Conservation (phyloP, 2,797 vertebrate species). For the Discoglossus pictus region DNA sequence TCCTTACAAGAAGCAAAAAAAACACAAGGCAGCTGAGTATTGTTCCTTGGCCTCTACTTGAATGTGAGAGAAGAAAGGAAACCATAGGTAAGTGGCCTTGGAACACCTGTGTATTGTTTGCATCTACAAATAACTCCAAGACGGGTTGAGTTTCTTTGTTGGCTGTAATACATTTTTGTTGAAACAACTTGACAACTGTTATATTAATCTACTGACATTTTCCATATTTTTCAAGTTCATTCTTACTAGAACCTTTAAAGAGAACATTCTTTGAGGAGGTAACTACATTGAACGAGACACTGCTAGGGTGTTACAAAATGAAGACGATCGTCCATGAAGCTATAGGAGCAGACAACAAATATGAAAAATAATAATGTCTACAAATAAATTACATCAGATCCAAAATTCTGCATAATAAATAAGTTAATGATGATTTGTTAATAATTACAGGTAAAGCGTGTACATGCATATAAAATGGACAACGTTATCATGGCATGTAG, state of each 20-base stretch:
- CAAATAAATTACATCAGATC: neutral
- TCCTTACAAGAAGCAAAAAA: slow-evolving; percentile 1
- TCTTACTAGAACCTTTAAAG: too few relatives aligned
- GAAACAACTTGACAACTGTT: neutral
- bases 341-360: too few relatives aligned
- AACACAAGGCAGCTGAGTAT: slow-evolving; percentile 11
- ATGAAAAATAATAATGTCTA: neutral
- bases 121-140: neutral
- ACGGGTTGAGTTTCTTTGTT: neutral
- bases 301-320: too few relatives aligned
- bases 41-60: slow-evolving; percentile 2
- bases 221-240: too few relatives aligned
- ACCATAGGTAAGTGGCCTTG: neutral
- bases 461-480: slow-evolving; percentile 24
- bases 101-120: too few relatives aligned
- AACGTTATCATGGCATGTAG: too few relatives aligned
- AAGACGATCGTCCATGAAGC: too few relatives aligned
- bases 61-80: neutral
- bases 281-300: too few relatives aligned
- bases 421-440: neutral
- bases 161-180: neutral
- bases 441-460: slow-evolving; percentile 10
- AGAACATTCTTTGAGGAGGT: too few relatives aligned
- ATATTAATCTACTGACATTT: neutral
- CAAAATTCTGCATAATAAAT: neutral